These are phyloP conservation scores for Nasonia oneida DNA, from an alignment of 2,888 invertebrate genomes.

Conservation along the genomic window DNA sequence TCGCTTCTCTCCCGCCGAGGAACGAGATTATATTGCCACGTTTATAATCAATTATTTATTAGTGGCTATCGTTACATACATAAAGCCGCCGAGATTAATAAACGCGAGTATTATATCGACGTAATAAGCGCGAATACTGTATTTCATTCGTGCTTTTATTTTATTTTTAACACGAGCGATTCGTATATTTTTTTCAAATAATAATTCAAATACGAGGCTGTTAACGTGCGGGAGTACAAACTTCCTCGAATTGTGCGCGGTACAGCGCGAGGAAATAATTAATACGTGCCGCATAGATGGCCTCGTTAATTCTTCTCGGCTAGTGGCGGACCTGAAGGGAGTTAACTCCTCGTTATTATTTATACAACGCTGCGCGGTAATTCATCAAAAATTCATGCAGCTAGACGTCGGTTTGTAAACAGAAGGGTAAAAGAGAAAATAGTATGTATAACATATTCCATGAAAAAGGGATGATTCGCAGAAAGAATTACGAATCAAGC, in stretches of 20 bases:
- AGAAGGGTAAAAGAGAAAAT: too few relatives aligned
- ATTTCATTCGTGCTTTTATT: background rate
- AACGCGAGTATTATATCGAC: background rate
- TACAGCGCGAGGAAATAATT: background rate
- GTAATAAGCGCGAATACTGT: background rate
- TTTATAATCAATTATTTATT: background rate
- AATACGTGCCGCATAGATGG: background rate
- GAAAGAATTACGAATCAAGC: background rate
- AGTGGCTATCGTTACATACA: background rate
- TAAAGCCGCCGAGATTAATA: background rate
- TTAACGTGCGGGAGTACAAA: too few relatives aligned
- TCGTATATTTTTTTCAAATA: background rate
- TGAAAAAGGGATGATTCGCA: background rate
- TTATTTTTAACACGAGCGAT: background rate
- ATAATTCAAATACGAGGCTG: background rate
- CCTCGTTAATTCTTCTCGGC: background rate
- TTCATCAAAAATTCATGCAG: background rate
- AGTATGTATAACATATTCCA: background rate
- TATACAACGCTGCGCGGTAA: background rate
- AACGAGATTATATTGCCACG: background rate
- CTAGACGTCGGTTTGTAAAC: background rate
- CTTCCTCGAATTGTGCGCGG: background rate
- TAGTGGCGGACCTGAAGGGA: background rate
- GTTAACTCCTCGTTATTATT: background rate
- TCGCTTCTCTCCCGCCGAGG: background rate